Base-by-base conservation (phyloP, 1,140 invertebrate genomes). In the Medauroidea extradentata region DNA sequence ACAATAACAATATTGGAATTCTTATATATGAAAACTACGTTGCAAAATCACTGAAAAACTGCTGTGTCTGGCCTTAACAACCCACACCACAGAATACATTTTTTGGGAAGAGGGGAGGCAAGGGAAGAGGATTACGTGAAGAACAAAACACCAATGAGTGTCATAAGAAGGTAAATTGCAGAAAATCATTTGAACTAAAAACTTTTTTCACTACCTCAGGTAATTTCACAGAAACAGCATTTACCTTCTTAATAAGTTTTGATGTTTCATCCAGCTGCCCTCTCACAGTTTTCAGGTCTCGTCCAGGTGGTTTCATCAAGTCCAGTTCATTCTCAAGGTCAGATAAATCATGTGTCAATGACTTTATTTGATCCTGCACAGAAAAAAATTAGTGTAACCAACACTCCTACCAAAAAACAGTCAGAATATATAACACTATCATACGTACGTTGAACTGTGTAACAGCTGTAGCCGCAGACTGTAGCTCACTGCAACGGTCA, bases 251-350 rank as follows among this genome's bases (percentile, higher is more conserved):
- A 42, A 87, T 79, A 62, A 93, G 82, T 48, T 80, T 81, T 23
- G 76, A 78, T 1, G 91, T 79, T 62, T 97, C 91, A 42, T 93
- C 87, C 19, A 94, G 80, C 73, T 98, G 94, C n/a, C 74, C 76
- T 29, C 87, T 81, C 0, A 98, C 88, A 1, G 85, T 86, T 68
- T 91, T 90, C 19, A 95, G 82, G 69, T 97, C 94, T 19, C 94
- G 80, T 5, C 85, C 93, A 1, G 93, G 85, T 1, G 94, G 86
- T 66, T 87, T 87, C 82, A 96, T 89, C 2, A 77, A 75, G 67
- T 94, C 90, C 8, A 97, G 74, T 69, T 95, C 90, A 39, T 86
- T 83, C 71, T 97, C 94, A 14, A 97, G 71, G 41, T 83, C 82
- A 4, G 85, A 82, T 1, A 98, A 71, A 71, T 95, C 88, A 59